Evolutionary conservation across 2,888 invertebrate genomes (phyloP), one percentile per base, ranked within the genome.

Genomic region (Piscicola geometra): DNA sequence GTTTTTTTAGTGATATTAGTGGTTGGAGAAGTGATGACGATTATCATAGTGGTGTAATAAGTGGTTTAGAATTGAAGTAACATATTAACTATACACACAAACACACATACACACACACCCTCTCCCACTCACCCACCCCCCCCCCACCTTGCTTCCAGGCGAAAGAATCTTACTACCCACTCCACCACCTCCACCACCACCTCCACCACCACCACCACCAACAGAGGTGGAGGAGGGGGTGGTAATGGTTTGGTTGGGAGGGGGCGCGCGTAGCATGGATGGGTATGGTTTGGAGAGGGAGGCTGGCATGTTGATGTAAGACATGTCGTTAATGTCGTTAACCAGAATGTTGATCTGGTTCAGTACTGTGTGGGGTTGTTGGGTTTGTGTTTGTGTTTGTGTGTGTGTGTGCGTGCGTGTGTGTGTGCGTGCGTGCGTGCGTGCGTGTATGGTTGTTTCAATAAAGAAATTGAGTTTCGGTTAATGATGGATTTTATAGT

Each of bases 251-350:
- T 64, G 64, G 64, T 30, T 67, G 21, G 32, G 67, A 5, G 3
- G 30, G 15, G 12, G 64, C 28, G 56, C 33, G 0, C 52, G 56
- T 1, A 64, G 28, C 28, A 56, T 32, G 25, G 78, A 69, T 5
- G 76, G 25, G 76, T 78, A 76, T 15, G 77, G 77, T 50, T 79
- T 78, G 33, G 78, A 76, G 35, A 79, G 72, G 12, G 78, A 78
- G 25, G 79, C 78, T 9, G 79, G 79, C 77, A 79, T 78, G 52
- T 76, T 77, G 33, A 77, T 78, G 77, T 79, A 78, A 3, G 78
- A 76, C 70, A 76, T 78, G 72, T 75, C 74, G 52, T 79, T 78
- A 68, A 80, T 79, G 77, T 80, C 80, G 25, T 73, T 76, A 32
- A 80, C 80, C 69, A 80, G 66, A 28, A 69, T 70, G 30, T 76